Conservation (phyloP, 2,888 invertebrate species). For the Melieria omissa region DNA sequence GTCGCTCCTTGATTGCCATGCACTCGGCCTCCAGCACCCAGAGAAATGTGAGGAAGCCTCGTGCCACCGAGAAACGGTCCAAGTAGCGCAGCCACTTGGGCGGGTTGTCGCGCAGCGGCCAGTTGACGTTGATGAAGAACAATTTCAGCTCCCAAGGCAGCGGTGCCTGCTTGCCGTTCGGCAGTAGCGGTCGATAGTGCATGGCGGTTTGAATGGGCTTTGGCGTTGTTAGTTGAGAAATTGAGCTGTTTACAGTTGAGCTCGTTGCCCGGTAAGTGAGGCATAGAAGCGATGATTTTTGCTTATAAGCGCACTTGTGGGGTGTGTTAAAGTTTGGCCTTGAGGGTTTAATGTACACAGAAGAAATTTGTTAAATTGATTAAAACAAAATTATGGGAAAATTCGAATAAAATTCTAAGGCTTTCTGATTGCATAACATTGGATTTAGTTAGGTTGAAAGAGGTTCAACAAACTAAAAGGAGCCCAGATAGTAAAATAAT, state of each 20-base stretch:
- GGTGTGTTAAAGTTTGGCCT: neutral
- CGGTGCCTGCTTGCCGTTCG: constrained; percentile 17
- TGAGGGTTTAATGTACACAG: neutral
- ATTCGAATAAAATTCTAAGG: no score
- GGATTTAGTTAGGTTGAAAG: no score
- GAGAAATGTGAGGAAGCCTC: neutral
- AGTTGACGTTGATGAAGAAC: neutral
- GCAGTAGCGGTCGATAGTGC: constrained; percentile 8
- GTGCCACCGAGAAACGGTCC: neutral
- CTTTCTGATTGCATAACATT: no score
- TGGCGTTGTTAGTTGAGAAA: neutral
- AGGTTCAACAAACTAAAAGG: no score
- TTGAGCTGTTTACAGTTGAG: neutral
- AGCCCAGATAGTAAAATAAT: no score
- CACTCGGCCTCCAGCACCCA: neutral
- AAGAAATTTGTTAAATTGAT: no score
- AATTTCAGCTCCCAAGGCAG: constrained; percentile 17
- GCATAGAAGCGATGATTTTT: neutral
- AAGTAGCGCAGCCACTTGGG: neutral
- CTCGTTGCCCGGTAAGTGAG: neutral
- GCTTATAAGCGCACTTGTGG: neutral
- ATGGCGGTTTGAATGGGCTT: neutral
- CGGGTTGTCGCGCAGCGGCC: constrained; percentile 9
- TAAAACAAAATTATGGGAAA: no score
- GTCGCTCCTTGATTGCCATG: neutral